Evolutionary conservation across 2,797 vertebrate species (phyloP).

Genomic region (Semaprochilodus insignis): DNA sequence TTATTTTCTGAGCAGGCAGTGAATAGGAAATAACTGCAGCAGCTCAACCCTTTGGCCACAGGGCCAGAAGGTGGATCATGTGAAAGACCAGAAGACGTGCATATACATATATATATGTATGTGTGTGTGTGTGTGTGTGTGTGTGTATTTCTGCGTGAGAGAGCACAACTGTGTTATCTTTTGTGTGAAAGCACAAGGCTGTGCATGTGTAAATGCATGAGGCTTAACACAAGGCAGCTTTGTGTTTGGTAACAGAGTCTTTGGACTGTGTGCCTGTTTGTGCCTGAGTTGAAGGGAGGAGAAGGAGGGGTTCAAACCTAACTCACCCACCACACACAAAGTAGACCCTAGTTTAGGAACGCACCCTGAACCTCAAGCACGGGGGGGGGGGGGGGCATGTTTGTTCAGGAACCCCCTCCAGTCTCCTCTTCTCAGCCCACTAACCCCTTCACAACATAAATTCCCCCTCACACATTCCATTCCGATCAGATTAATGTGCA

Average conservation of each 20-base stretch:
- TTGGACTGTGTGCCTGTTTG: conserved; percentile 32
- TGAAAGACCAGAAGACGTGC: conserved; percentile 65
- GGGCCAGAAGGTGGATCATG: conserved; percentile 61
- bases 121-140: conserved; percentile 11
- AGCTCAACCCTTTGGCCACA: conserved; percentile 49
- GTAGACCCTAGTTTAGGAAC: conserved; percentile 67
- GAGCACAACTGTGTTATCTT: conserved; percentile 30
- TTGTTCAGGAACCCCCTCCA: conserved; percentile 60
- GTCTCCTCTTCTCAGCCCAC: conserved; percentile 14
- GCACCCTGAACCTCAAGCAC: conserved; percentile 25
- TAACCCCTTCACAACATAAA: conserved; percentile 51
- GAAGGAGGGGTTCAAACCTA: conserved; percentile 16
- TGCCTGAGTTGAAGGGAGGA: conserved; percentile 9
- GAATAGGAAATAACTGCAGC: conserved; percentile 45
- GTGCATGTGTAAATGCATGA: conserved; percentile 44
- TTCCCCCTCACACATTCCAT: conserved; percentile 60
- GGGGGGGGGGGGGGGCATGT: conserved; percentile 13
- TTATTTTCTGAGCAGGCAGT: conserved; percentile 27
- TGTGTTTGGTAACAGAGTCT: conserved; percentile 36
- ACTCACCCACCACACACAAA: conserved; percentile 55
- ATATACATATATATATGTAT: no score
- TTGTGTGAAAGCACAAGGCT: conserved; percentile 43
- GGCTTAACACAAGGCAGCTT: conserved; percentile 42
- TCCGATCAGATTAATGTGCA: conserved; percentile 63
- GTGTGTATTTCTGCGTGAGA: conserved; percentile 28